phyloP scores from a whole-genome alignment of 2,113 vertebrate genomes.

The Guaruba guarouba region DNA sequence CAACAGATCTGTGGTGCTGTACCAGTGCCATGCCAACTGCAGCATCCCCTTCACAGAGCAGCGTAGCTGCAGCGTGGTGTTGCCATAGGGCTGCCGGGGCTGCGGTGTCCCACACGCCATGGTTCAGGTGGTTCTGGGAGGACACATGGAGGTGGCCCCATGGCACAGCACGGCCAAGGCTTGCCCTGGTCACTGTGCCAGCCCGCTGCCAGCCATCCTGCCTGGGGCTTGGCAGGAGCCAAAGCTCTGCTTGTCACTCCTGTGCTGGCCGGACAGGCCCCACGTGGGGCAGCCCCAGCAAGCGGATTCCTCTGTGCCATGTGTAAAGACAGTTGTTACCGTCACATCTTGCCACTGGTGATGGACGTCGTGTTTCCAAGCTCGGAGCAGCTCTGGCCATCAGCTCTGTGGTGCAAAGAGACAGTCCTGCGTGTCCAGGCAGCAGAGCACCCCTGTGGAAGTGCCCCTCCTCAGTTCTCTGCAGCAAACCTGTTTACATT shows the following conservation, averaged over 20 bases:
- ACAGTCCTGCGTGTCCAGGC: constrained; percentile 23
- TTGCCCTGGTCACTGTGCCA: rapidly evolving
- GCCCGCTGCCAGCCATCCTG: rapidly evolving
- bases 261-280: neutral
- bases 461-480: constrained; percentile 67
- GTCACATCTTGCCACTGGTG: neutral
- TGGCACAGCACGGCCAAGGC: rapidly evolving
- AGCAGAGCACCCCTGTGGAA: constrained; percentile 30
- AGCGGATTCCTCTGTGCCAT: neutral
- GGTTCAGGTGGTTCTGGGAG: rapidly evolving
- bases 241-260: rapidly evolving
- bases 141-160: rapidly evolving
- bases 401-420: constrained; percentile 18
- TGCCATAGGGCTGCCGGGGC: rapidly evolving
- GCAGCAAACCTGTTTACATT: constrained; percentile 78
- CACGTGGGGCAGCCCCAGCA: neutral
- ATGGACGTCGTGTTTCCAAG: neutral
- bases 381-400: neutral
- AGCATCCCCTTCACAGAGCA: rapidly evolving
- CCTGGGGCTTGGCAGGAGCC: neutral
- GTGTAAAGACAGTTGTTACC: neutral
- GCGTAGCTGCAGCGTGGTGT: rapidly evolving
- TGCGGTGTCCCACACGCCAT: neutral
- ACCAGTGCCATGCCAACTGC: neutral
- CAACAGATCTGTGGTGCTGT: rapidly evolving